These are phyloP conservation scores for Melieria omissa DNA, from an alignment of 2,888 invertebrate genomes.

Conservation along the genomic window DNA sequence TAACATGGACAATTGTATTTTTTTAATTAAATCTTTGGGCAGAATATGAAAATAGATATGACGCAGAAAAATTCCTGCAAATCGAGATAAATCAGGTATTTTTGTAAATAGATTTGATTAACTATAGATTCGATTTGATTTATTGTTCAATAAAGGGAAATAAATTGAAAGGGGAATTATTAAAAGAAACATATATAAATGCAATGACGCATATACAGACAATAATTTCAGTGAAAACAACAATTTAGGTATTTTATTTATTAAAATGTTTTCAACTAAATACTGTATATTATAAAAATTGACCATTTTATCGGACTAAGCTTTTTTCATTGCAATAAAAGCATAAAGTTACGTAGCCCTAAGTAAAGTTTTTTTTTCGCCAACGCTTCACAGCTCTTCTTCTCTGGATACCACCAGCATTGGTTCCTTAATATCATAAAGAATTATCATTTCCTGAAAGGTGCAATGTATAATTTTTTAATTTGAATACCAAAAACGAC, in stretches of 20 bases:
- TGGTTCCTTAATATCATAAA: constrained; percentile 54
- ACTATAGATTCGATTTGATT: neutral
- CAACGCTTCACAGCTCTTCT: constrained; percentile 18
- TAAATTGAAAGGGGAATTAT: constrained; percentile 6
- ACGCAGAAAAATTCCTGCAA: too few species aligned
- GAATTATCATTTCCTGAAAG: constrained; percentile 54
- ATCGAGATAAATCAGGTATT: constrained; percentile 2
- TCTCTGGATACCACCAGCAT: constrained; percentile 45
- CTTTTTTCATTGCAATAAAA: too few species aligned
- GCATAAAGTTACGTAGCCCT: too few species aligned
- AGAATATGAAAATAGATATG: neutral
- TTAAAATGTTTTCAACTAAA: too few species aligned
- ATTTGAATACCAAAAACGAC: neutral
- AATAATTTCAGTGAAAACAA: too few species aligned
- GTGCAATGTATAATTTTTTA: constrained; percentile 5
- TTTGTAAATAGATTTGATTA: neutral
- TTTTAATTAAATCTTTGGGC: neutral
- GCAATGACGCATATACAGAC: too few species aligned
- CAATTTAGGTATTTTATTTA: too few species aligned
- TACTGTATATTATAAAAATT: too few species aligned
- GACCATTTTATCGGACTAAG: too few species aligned
- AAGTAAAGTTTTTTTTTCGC: neutral
- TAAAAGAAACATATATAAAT: neutral
- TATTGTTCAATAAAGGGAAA: neutral
- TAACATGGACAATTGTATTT: constrained; percentile 6